A percentile compares a stretch with the other conserved stretches of the same genome.
phyloP scores from a whole-genome alignment of 1,140 invertebrate genomes.

The Hylaeus anthracinus region DNA sequence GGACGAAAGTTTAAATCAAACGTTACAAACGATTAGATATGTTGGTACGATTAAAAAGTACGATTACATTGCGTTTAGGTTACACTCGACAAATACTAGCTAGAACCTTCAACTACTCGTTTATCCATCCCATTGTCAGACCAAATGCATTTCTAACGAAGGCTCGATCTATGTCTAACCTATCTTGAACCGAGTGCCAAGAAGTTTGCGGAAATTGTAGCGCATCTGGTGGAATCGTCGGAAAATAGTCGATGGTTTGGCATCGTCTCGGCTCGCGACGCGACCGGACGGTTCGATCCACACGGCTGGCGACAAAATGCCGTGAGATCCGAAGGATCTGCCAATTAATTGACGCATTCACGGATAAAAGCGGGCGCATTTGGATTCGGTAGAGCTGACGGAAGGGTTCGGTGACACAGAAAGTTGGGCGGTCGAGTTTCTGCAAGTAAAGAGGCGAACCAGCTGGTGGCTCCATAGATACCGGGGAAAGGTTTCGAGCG shows the following conservation, averaged over 20 bases:
- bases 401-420: constrained; percentile 24
- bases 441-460: constrained; percentile 3
- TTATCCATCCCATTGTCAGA: too few species aligned
- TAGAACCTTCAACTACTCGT: too few species aligned
- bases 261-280: background rate
- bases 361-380: constrained; percentile 30
- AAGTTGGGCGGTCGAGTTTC: constrained; percentile 4
- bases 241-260: background rate
- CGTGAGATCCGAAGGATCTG: constrained; percentile 5
- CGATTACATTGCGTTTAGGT: too few species aligned
- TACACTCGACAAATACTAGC: too few species aligned
- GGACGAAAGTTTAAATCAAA: too few species aligned
- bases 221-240: too few species aligned
- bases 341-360: constrained; percentile 53
- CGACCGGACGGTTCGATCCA: background rate
- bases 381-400: background rate
- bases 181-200: too few species aligned
- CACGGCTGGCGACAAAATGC: background rate
- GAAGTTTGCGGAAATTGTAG: background rate
- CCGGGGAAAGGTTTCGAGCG: constrained; percentile 49
- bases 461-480: constrained; percentile 27
- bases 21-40: too few species aligned
- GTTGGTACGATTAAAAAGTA: too few species aligned
- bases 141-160: too few species aligned
- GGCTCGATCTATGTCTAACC: too few species aligned